Base-by-base conservation (phyloP, 1,140 invertebrate genomes). In the Bombus balteatus region DNA sequence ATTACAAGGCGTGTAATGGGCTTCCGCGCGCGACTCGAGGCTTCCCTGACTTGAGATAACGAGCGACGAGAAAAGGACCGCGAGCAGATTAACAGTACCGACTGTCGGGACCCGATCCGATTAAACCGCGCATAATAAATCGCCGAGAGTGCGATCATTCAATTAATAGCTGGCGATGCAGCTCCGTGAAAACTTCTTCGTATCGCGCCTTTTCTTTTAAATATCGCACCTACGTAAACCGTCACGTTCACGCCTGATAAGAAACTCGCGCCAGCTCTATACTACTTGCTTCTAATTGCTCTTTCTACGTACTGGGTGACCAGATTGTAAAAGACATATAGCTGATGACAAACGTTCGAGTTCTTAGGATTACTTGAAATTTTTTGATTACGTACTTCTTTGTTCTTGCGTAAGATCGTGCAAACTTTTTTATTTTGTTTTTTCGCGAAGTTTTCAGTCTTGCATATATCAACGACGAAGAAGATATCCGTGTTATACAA, bases 61-160 rank as follows among this genome's bases (percentile, higher is more conserved):
- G 75, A 72, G 65, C 65, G 43, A 37, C 9, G 76, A 81, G 83
- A 74, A 79, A 83, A 78, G 57, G 74, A 78, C 15, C 43, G 43
- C 80, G 68, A 78, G 57, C 66, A 5, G 78, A 59, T 57, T 39
- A 75, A 47, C 70, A 70, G 47, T n/a, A 70, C 39, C 71, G 72
- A 18, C 22, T 62, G 74, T 47, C 41, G 41, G 15, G 43, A 70
- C 82, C 74, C 71, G 65, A 66, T 57, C 80, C 76, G 89, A 91
- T 88, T 89, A 91, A 93, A 92, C 83, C 74, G 80, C 81, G 88
- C 88, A 74, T 92, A 90, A 92, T 92, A 85, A 92, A 83, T 87
- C 73, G 71, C 78, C 88, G 83, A 81, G 87, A 85, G 87, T 89
- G 81, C 89, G 79, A 92, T 92, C 91, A 91, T 92, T 92, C 89